Evolutionary conservation across 2,113 vertebrate genomes (phyloP), one percentile per base, ranked within the genome.

Genomic region (Thunnus thynnus): DNA sequence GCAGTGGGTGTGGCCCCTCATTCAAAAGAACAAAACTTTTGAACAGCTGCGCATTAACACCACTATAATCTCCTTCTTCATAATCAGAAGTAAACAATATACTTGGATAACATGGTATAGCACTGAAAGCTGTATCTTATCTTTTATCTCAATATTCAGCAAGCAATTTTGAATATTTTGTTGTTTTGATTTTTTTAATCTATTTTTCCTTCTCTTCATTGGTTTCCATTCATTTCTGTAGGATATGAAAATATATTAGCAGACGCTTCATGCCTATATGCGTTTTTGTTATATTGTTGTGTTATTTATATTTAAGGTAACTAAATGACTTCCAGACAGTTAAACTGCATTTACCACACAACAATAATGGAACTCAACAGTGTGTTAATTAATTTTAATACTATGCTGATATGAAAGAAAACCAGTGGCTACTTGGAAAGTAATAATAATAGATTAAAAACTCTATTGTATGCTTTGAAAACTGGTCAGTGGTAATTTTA

Each of bases 1-100:
- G 36, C 64, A 36, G 66, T 57, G 61, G 74, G 63, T 25, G 76
- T 50, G 70, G 18, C 60, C 20, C 68, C 9, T 52, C 50, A 44
- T 47, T 63, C 17, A 16, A n/a, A 32, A 47, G 20, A 47, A 18
- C 16, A 17, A 13, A 25, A 25, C 11, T 55, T 16, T 41, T 55
- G 20, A 55, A 5, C 17, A 55, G 18, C 16, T 55, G 54, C 54
- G n/a, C 20, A 20, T 55, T 55, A 55, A n/a, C 18, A n/a, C 36
- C 36, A 41, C 54, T 4, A 6, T 55, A n/a, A 55, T 20, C 54
- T 55, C 9, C 54, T 20, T n/a, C 7, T 9, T 16, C 54, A 55
- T 20, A 54, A 54, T n/a, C 36, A 41, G 9, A 41, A 41, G 25
- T 22, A 55, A 25, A 22, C 36, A 74, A 6, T 22, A 41, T n/a